Conservation (phyloP, 2,888 invertebrate genomes). For the Cacoxenus indagator region DNA sequence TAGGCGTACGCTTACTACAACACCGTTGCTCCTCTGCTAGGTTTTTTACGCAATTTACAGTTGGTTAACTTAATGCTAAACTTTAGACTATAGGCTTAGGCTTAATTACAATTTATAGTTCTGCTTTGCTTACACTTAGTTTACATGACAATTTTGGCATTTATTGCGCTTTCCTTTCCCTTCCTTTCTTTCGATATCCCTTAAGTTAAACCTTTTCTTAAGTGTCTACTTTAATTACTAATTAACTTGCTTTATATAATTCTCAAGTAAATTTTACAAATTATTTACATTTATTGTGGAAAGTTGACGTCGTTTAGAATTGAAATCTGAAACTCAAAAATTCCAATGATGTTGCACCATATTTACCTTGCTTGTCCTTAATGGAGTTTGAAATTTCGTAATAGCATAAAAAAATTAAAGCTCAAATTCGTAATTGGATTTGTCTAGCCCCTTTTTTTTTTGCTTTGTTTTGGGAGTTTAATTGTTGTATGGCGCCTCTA, state of each 20-base stretch:
- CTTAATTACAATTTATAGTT: conserved; percentile 38
- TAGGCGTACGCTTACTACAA: conserved; percentile 11
- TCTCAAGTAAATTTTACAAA: neutral
- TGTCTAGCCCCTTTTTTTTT: too few relatives aligned
- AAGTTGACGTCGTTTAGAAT: neutral
- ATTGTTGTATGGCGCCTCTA: too few relatives aligned
- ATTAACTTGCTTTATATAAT: neutral
- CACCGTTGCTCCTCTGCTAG: conserved; percentile 21
- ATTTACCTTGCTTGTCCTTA: too few relatives aligned
- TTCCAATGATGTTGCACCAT: neutral
- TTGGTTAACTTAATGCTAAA: conserved; percentile 23
- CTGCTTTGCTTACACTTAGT: conserved; percentile 39
- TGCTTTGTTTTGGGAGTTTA: too few relatives aligned
- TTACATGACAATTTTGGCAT: conserved; percentile 52
- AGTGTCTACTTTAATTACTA: neutral
- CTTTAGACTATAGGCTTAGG: conserved; percentile 17
- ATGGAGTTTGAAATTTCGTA: too few relatives aligned
- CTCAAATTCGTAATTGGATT: too few relatives aligned
- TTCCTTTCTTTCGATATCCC: neutral
- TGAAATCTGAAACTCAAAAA: neutral
- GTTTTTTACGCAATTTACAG: conserved; percentile 14
- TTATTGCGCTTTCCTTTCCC: conserved; percentile 51
- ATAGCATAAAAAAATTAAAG: too few relatives aligned
- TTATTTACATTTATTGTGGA: conserved; percentile 6
- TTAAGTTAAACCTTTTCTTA: neutral